Conservation (phyloP, 2,113 vertebrate species). For the Scopus umbretta region DNA sequence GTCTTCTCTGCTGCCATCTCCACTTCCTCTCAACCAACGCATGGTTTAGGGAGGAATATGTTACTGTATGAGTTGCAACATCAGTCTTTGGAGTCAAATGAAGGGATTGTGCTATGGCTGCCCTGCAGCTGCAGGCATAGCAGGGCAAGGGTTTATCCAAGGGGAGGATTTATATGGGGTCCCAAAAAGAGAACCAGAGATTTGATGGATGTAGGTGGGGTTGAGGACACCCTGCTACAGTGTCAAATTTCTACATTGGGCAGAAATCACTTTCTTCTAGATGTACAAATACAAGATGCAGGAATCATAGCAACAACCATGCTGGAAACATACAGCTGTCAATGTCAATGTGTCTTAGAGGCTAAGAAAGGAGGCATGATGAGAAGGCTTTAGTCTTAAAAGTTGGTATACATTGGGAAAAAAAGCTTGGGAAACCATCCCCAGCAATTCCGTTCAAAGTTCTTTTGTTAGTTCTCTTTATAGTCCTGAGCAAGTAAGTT, state of each 20-base stretch:
- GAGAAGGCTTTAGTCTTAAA: neutral
- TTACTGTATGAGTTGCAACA: neutral
- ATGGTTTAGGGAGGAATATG: neutral
- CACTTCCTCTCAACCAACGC: fast-evolving
- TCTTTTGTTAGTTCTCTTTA: neutral
- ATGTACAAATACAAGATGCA: neutral
- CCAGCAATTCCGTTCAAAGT: neutral
- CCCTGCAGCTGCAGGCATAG: neutral
- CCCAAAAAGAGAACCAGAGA: neutral
- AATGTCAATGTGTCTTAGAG: neutral
- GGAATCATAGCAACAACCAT: neutral
- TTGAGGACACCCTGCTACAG: neutral
- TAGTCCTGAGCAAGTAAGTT: neutral
- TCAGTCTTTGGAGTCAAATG: neutral
- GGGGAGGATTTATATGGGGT: neutral
- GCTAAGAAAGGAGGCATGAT: neutral
- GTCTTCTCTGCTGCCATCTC: neutral
- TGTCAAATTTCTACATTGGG: neutral
- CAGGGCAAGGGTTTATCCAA: neutral
- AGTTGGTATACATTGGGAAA: neutral
- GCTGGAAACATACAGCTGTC: neutral
- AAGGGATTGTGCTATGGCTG: neutral
- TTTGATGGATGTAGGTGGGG: neutral
- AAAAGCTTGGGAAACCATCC: neutral
- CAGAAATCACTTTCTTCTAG: neutral